Conservation (phyloP, 1,140 invertebrate genomes). For the Meloidogyne chitwoodi region DNA sequence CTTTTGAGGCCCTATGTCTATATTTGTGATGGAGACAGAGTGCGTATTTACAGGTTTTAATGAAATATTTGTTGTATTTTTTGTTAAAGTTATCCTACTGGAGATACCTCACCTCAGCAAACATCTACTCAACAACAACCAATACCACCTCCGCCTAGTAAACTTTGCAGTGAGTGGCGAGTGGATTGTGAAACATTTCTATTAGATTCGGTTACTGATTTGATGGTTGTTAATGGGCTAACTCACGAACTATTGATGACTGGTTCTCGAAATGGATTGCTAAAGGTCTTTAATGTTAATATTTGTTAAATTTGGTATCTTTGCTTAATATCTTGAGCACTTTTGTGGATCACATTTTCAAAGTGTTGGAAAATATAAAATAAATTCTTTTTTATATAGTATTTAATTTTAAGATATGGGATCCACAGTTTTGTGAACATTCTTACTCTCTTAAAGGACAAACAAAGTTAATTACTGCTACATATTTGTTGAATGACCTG, state of each 20-base stretch:
- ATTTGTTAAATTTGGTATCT: too few relatives aligned
- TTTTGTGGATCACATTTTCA: too few relatives aligned
- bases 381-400: too few relatives aligned
- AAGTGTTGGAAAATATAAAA: too few relatives aligned
- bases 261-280: slow-evolving; percentile 44
- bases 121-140: background rate
- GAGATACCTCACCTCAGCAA: slow-evolving; percentile 11
- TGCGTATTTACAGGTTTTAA: slow-evolving; percentile 20
- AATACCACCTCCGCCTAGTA: background rate
- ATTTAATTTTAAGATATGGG: slow-evolving; percentile 36
- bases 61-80: background rate
- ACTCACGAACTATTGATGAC: slow-evolving; percentile 52
- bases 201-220: slow-evolving; percentile 40
- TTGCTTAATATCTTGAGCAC: too few relatives aligned
- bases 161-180: slow-evolving; percentile 13
- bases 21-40: slow-evolving; percentile 34
- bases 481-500: slow-evolving; percentile 48
- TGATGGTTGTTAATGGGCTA: slow-evolving; percentile 49
- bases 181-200: slow-evolving; percentile 20
- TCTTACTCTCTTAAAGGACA: slow-evolving; percentile 24
- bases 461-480: slow-evolving; percentile 47
- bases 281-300: slow-evolving; percentile 29
- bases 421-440: slow-evolving; percentile 46
- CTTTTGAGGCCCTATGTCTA: slow-evolving; percentile 46
- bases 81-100: background rate